Percentiles rank a stretch among this genome's conserved stretches.
These are phyloP conservation scores for Antigone vipio DNA, from an alignment of 2,113 vertebrate genomes.

Conservation along the genomic window DNA sequence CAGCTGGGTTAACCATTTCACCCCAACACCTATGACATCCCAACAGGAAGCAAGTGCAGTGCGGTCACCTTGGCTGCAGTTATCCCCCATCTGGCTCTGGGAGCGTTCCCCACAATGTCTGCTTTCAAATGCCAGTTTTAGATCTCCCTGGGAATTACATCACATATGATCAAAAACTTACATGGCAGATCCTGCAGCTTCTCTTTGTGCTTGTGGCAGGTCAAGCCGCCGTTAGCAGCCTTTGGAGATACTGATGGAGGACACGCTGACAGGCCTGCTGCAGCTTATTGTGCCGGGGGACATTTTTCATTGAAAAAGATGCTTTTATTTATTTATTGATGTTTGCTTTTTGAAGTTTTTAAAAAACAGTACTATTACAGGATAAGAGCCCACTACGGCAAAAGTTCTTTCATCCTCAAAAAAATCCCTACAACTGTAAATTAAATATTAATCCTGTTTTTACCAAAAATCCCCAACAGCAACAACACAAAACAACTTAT, in stretches of 20 bases:
- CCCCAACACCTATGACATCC: background rate
- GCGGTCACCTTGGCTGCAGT: background rate
- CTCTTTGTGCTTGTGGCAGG: background rate
- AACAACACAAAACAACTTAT: background rate
- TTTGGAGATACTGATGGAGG: background rate
- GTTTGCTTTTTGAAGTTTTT: slow-evolving; percentile 31
- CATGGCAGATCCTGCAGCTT: background rate
- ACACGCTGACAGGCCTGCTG: background rate
- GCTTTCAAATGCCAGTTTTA: background rate
- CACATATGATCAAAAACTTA: background rate
- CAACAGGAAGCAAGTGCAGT: background rate
- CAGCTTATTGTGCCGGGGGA: background rate
- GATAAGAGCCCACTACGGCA: background rate
- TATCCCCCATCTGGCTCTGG: background rate
- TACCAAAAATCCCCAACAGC: slow-evolving; percentile 6
- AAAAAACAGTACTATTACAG: background rate
- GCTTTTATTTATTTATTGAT: slow-evolving; percentile 10
- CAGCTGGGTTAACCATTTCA: background rate
- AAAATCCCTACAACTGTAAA: slow-evolving; percentile 30
- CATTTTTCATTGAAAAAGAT: background rate
- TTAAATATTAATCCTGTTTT: slow-evolving; percentile 58
- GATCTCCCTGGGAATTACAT: background rate
- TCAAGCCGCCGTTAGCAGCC: background rate
- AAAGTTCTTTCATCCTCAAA: slow-evolving; percentile 29
- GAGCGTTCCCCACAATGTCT: background rate